phyloP scores from a whole-genome alignment of 2,888 invertebrate species.

The Phalera bucephala region DNA sequence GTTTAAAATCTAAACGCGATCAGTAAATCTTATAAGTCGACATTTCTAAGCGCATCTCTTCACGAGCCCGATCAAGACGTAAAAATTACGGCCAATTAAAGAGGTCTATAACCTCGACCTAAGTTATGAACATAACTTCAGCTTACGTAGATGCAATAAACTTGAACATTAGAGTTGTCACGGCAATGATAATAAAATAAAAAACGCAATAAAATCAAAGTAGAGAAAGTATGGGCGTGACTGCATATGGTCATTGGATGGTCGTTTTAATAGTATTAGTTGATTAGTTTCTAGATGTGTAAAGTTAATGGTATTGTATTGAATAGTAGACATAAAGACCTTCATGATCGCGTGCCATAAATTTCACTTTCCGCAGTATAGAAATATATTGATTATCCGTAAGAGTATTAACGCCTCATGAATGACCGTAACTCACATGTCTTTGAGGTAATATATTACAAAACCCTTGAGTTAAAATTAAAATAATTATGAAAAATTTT shows the following conservation, averaged over 20 bases:
- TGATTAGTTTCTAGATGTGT: neutral
- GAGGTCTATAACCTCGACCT: constrained; percentile 43
- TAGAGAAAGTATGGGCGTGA: neutral
- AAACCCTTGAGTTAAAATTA: too few species aligned
- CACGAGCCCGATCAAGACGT: constrained; percentile 56
- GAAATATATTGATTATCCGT: too few species aligned
- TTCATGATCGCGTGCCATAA: too few species aligned
- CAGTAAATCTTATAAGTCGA: constrained; percentile 21
- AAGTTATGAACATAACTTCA: constrained; percentile 20
- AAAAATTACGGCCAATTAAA: constrained; percentile 69
- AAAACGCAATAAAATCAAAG: constrained; percentile 1
- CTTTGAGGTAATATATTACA: too few species aligned
- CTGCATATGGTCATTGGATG: neutral
- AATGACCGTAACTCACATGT: too few species aligned
- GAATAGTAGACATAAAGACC: too few species aligned
- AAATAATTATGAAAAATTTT: too few species aligned
- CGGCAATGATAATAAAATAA: constrained; percentile 2
- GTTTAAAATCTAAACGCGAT: neutral
- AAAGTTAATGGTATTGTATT: neutral
- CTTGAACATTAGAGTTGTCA: neutral
- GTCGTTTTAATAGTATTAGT: neutral
- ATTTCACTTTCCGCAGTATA: too few species aligned
- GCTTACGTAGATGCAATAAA: neutral
- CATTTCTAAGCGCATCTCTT: constrained; percentile 42
- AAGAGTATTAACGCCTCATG: too few species aligned